Conservation (phyloP, 2,797 vertebrate genomes). For the Pseudochaenichthys georgianus region DNA sequence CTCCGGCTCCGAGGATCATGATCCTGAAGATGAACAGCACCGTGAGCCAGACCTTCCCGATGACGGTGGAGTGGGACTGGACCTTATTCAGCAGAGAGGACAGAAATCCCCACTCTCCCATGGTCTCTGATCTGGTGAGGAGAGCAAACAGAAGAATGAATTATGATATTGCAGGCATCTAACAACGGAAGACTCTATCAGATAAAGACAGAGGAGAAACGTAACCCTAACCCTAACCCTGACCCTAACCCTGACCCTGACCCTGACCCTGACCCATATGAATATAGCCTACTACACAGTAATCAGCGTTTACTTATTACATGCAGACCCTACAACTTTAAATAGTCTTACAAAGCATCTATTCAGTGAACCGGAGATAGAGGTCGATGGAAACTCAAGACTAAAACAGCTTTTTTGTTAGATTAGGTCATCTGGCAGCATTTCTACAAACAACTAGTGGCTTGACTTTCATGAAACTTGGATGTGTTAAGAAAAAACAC, state of each 20-base stretch:
- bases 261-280: too few species aligned
- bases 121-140: slow-evolving; percentile 53
- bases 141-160: not conserved
- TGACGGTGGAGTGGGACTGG: slow-evolving; percentile 87
- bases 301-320: not conserved
- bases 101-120: slow-evolving; percentile 87
- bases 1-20: slow-evolving; percentile 93
- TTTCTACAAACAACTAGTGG: too few species aligned
- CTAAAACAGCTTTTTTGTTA: too few species aligned
- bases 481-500: too few species aligned
- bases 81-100: slow-evolving; percentile 84
- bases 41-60: slow-evolving; percentile 96
- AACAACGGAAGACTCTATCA: not conserved
- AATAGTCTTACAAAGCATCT: not conserved
- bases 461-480: too few species aligned
- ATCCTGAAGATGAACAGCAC: slow-evolving; percentile 97
- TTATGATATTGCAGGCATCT: not conserved
- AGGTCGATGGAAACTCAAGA: not conserved
- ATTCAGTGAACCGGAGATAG: not conserved
- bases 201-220: not conserved
- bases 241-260: too few species aligned
- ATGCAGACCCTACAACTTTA: not conserved
- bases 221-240: not conserved
- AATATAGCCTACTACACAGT: too few species aligned
- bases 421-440: too few species aligned